phyloP scores from a whole-genome alignment of 1,140 invertebrate genomes.

The Leptinotarsa lineolata region DNA sequence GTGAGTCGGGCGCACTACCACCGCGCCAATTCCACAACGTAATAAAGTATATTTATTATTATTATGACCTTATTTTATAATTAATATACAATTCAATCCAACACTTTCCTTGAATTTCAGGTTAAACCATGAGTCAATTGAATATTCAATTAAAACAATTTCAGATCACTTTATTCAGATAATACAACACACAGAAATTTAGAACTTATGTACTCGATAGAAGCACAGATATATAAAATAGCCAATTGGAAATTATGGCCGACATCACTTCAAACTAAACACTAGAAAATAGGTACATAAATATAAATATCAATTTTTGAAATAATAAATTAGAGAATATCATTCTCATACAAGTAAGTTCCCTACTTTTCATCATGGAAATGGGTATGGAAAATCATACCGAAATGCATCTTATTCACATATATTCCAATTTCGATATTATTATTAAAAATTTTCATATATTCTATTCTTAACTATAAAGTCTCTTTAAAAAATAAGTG shows the following conservation, averaged over 20 bases:
- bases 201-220: not conserved
- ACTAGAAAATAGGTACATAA: not conserved
- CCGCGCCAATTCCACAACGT: too few species aligned
- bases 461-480: conserved; percentile 1
- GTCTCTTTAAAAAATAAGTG: not conserved
- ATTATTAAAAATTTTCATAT: not conserved
- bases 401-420: not conserved
- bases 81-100: too few species aligned
- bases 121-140: too few species aligned
- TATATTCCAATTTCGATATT: not conserved
- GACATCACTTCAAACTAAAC: conserved; percentile 1
- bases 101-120: too few species aligned
- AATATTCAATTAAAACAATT: not conserved
- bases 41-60: too few species aligned
- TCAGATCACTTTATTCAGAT: not conserved
- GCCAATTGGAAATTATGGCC: not conserved
- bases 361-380: not conserved
- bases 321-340: conserved; percentile 8
- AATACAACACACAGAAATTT: not conserved
- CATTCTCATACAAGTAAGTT: not conserved
- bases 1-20: too few species aligned
- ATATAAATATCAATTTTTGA: conserved; percentile 14
- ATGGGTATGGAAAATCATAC: not conserved
- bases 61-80: too few species aligned
- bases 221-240: not conserved